Conservation (phyloP, 1,140 invertebrate species). For the Ostrea denselamellosa region DNA sequence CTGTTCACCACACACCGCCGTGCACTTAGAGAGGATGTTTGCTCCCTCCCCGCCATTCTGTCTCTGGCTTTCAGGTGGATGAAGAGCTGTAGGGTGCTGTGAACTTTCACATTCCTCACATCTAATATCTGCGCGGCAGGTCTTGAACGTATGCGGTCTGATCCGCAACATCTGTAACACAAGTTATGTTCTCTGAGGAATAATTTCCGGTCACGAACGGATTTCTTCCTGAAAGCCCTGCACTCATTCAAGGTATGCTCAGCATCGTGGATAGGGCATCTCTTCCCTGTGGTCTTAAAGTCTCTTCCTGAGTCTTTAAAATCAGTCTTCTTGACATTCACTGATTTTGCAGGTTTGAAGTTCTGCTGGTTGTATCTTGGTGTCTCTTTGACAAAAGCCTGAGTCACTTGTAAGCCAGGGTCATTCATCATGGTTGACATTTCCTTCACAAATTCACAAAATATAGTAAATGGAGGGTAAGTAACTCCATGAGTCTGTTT, state of each 20-base stretch:
- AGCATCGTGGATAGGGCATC: slow-evolving; percentile 14
- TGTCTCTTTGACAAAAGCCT: too few relatives aligned
- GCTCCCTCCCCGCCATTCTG: too few relatives aligned
- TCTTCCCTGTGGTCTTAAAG: background rate
- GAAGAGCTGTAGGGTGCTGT: slow-evolving; percentile 31
- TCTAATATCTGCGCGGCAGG: slow-evolving; percentile 3
- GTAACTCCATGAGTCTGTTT: slow-evolving; percentile 41
- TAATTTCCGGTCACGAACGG: too few relatives aligned
- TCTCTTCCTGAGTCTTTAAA: background rate
- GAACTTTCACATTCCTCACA: slow-evolving; percentile 31
- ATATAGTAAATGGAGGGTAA: slow-evolving; percentile 58
- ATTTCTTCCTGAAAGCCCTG: too few relatives aligned
- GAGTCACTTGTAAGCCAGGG: too few relatives aligned
- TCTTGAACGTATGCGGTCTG: background rate
- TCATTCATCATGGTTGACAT: too few relatives aligned
- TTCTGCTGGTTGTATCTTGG: background rate
- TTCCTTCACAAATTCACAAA: too few relatives aligned
- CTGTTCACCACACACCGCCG: too few relatives aligned
- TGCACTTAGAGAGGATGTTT: too few relatives aligned
- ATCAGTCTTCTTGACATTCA: background rate
- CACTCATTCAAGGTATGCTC: slow-evolving; percentile 26
- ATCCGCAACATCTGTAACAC: too few relatives aligned
- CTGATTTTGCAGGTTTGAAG: background rate
- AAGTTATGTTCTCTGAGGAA: too few relatives aligned
- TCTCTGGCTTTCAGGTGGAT: slow-evolving; percentile 23